Evolutionary conservation across 2,113 vertebrate species (phyloP), one percentile per base, ranked within the genome.

Genomic region (Anguilla japonica): DNA sequence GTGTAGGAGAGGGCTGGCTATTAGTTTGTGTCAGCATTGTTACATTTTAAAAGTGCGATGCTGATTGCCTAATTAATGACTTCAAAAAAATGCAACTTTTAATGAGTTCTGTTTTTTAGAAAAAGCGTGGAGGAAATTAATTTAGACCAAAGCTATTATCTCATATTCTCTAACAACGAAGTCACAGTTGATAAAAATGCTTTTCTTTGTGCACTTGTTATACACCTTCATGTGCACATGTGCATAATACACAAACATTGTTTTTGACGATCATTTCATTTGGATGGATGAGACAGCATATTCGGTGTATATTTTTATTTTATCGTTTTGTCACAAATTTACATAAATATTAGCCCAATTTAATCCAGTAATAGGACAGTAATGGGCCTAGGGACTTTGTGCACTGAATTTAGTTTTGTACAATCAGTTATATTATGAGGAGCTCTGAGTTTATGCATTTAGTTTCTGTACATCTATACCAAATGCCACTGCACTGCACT

Each of bases 41-140:
- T 94, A 90, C 89, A 82, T 91, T 90, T 93, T 93, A 91, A 90
- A 92, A 95, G 88, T 88, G 89, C 89, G 89, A 88, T 90, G 94
- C 84, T 86, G 90, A 90, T 92, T 91, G 88, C 90, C 90, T 93
- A 89, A 95, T 94, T 91, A 95, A 94, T 96, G 86, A 90, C 93
- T 93, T 94, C 87, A 34, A 92, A 91, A 80, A 96, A 94, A 92
- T 81, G 94, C 89, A 93, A 93, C 90, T 94, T 94, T 95, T 95
- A 95, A 93, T 93, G 56, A 95, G 87, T 93, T 95, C 94, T 93
- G 91, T 92, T 90, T 46, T 81, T 50, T 22, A 34, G 34, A 78
- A 93, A 91, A 84, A 91, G 85, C 86, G 90, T 75, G 89, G 41
- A 90, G 83, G 75, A 91, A 81, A 60, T 82, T 82, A 89, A 88